Conservation (phyloP, 2,888 invertebrate genomes). For the Drosophila percnosoma region DNA sequence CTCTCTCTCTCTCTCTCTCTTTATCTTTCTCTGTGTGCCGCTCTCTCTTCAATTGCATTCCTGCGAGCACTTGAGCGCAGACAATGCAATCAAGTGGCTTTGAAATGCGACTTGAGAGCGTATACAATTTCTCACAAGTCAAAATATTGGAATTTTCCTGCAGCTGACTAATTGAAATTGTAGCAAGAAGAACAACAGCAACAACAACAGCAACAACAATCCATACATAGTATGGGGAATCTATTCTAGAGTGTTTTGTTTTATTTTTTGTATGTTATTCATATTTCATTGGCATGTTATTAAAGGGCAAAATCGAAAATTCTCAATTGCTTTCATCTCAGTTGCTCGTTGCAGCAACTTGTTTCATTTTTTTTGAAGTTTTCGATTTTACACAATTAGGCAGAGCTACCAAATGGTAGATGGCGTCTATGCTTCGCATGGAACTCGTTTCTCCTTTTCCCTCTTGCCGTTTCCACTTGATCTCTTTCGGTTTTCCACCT, state of each 20-base stretch:
- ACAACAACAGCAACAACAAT: not conserved
- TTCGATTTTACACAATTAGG: not conserved
- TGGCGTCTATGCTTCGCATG: conserved; percentile 14
- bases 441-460: not conserved
- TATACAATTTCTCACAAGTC: conserved; percentile 37
- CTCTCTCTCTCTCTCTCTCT: not conserved
- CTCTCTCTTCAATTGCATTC: not conserved
- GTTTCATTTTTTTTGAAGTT: not conserved
- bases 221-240: not conserved
- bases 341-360: conserved; percentile 3
- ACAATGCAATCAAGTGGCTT: conserved; percentile 22
- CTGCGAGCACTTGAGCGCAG: conserved; percentile 35
- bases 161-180: conserved; percentile 42
- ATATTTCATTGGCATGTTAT: not conserved
- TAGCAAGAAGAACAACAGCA: not conserved
- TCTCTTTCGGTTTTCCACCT: conserved; percentile 26
- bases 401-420: conserved; percentile 14
- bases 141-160: conserved; percentile 5
- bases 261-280: not conserved
- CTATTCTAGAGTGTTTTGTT: not conserved
- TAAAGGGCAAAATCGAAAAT: not conserved
- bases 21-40: not conserved
- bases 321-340: conserved; percentile 26
- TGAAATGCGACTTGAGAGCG: conserved; percentile 18
- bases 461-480: not conserved